Conservation (phyloP, 1,140 invertebrate species). For the Lepidurus arcticus region DNA sequence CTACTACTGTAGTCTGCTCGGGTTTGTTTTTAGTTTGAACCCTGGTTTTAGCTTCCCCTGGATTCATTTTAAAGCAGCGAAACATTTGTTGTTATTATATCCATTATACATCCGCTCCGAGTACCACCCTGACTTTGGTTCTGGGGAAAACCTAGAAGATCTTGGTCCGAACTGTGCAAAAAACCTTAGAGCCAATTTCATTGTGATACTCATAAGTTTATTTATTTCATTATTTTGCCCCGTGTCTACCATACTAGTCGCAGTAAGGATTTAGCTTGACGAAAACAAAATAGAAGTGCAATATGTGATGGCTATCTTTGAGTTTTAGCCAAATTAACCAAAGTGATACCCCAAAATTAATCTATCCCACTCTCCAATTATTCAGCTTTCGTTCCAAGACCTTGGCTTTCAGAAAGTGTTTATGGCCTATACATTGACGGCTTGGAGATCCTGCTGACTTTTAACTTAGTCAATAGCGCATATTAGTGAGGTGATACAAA, state of each 20-base stretch:
- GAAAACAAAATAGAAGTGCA: background rate
- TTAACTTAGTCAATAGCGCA: background rate
- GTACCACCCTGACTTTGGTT: background rate
- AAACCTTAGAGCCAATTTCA: background rate
- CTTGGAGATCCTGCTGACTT: background rate
- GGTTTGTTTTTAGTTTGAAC: background rate
- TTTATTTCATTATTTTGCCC: background rate
- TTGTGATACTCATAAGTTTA: background rate
- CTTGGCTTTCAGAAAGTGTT: background rate
- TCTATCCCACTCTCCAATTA: background rate
- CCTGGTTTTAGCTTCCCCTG: background rate
- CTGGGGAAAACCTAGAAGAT: background rate
- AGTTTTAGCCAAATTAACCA: background rate
- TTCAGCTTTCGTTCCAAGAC: background rate
- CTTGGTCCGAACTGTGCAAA: conserved; percentile 19
- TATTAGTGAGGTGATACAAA: background rate
- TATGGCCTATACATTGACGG: background rate
- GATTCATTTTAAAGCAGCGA: background rate
- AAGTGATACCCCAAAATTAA: background rate
- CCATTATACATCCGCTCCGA: background rate
- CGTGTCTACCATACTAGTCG: background rate
- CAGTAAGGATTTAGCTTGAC: too few relatives aligned
- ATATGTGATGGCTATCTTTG: background rate
- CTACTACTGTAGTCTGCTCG: background rate
- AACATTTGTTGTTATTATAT: background rate